Percentiles rank a stretch among this genome's conserved stretches.
phyloP scores from a whole-genome alignment of 2,888 invertebrate genomes.

The Thysanoteuthis rhombus region DNA sequence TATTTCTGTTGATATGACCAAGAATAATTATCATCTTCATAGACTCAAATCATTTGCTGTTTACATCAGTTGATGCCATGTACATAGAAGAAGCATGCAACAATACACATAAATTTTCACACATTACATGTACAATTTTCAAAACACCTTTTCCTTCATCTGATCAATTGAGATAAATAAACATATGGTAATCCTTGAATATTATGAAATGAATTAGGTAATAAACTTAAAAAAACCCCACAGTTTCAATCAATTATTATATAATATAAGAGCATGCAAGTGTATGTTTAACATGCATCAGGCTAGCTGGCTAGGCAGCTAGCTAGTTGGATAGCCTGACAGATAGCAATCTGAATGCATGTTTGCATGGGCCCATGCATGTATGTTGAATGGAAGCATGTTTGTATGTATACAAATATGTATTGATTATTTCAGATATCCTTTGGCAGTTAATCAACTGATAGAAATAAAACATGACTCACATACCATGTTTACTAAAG shows the following conservation, averaged over 20 bases:
- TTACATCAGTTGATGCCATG: neutral
- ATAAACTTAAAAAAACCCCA: neutral
- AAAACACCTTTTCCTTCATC: neutral
- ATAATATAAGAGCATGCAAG: neutral
- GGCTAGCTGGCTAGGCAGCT: neutral
- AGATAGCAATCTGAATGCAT: neutral
- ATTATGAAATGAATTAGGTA: neutral
- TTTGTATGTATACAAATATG: conserved; percentile 12
- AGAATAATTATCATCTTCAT: neutral
- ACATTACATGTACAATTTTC: neutral
- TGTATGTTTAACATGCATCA: neutral
- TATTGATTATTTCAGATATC: neutral
- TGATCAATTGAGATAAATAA: neutral
- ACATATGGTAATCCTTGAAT: neutral
- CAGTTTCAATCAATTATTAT: neutral
- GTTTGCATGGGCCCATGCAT: neutral
- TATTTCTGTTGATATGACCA: neutral
- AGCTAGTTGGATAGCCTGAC: neutral
- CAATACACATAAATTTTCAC: neutral
- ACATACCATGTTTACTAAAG: neutral
- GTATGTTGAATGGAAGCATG: neutral
- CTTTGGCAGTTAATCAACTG: neutral
- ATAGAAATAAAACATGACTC: neutral
- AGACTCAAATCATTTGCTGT: neutral
- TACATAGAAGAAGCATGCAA: neutral